phyloP scores from a whole-genome alignment of 2,888 invertebrate genomes.

The Ceriagrion tenellum region DNA sequence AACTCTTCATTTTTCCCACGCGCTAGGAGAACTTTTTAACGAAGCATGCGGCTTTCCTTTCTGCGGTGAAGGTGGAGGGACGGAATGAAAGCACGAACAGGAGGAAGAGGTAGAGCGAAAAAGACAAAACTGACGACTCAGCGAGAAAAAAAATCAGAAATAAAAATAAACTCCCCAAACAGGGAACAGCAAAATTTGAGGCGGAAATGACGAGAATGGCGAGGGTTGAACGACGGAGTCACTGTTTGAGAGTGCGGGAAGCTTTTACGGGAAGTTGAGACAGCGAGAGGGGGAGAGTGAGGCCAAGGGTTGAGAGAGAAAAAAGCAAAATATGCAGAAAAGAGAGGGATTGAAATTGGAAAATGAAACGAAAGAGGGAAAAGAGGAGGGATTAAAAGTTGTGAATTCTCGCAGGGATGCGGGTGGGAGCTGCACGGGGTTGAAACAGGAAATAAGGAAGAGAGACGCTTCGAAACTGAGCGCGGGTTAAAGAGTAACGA shows the following conservation, averaged over 20 bases:
- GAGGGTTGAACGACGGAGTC: neutral
- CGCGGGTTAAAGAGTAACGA: conserved; percentile 72
- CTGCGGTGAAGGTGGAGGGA: neutral
- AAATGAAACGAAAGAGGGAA: neutral
- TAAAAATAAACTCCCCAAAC: neutral
- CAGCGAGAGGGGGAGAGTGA: neutral
- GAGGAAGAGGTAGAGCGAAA: neutral
- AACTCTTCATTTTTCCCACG: too few species aligned
- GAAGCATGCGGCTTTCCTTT: too few species aligned
- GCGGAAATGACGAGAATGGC: conserved; percentile 15
- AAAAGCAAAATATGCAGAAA: neutral
- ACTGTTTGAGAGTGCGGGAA: neutral
- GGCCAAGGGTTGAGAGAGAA: neutral
- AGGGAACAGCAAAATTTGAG: conserved; percentile 1
- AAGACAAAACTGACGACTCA: neutral
- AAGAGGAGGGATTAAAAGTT: neutral
- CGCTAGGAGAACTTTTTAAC: too few species aligned
- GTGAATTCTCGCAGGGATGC: neutral
- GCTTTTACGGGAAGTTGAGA: neutral
- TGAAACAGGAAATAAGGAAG: neutral
- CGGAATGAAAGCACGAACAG: neutral
- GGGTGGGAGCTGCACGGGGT: neutral
- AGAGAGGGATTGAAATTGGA: neutral
- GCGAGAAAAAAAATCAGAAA: neutral
- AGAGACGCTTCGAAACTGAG: conserved; percentile 28